Evolutionary conservation across 2,113 vertebrate species (phyloP).

Genomic region (Dipodomys stephensi): DNA sequence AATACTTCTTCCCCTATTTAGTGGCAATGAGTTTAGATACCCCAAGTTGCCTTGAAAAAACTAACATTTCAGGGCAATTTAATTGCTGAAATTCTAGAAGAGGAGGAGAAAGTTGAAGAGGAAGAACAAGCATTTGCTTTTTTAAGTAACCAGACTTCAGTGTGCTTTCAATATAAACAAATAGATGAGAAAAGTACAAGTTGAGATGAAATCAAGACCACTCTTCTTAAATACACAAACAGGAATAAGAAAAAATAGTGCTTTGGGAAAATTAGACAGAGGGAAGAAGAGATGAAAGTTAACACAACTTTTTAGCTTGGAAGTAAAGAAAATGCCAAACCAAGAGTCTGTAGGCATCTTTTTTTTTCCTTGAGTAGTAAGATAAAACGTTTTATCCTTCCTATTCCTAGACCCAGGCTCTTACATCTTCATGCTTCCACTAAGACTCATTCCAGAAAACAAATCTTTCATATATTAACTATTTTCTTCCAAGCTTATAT

Average conservation of each 20-base stretch:
- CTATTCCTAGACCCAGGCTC: not conserved
- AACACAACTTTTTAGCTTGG: not conserved
- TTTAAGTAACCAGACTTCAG: not conserved
- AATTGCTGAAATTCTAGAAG: not conserved
- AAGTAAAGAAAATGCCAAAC: not conserved
- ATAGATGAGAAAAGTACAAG: not conserved
- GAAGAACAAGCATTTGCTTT: not conserved
- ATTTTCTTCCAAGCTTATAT: not conserved
- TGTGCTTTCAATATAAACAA: not conserved
- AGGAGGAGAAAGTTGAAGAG: not conserved
- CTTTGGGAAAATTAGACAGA: not conserved
- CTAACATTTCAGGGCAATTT: not conserved
- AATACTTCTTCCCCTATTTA: not conserved
- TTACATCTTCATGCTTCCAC: not conserved
- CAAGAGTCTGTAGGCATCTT: not conserved
- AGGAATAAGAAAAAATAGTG: not conserved
- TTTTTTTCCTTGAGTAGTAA: not conserved
- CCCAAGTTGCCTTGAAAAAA: not conserved
- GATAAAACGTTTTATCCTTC: not conserved
- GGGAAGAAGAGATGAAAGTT: not conserved
- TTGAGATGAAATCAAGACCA: not conserved
- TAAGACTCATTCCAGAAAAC: not conserved
- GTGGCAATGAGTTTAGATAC: not conserved
- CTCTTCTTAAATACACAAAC: not conserved
- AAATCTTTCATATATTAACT: slow-evolving; percentile 6